Conservation (phyloP, 1,140 invertebrate species). For the Drosophila mojavensis region DNA sequence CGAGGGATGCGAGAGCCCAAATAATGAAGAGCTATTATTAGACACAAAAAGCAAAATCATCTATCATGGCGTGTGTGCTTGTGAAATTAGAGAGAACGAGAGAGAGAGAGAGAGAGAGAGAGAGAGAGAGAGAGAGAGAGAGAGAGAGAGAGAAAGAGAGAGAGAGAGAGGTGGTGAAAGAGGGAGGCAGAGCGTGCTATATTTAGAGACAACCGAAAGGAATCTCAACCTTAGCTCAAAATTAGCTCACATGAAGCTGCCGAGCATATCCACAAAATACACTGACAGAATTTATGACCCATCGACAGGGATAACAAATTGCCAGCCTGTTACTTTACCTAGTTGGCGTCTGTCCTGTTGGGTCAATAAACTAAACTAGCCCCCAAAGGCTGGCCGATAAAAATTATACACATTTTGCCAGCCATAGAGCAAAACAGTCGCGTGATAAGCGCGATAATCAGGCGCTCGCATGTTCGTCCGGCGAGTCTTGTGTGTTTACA, state of each 20-base stretch:
- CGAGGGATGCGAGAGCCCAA: not conserved
- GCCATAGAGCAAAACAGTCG: constrained; percentile 42
- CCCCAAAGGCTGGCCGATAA: constrained; percentile 59
- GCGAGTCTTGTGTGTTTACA: constrained; percentile 19
- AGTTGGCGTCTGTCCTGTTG: constrained; percentile 37
- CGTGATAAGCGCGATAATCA: constrained; percentile 73
- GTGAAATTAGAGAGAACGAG: not conserved
- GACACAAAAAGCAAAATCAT: constrained; percentile 54
- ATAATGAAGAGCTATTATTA: constrained; percentile 53
- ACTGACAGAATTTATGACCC: constrained; percentile 61
- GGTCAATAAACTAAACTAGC: constrained; percentile 73
- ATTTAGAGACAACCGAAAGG: constrained; percentile 44
- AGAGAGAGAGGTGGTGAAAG: not conserved
- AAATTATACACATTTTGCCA: constrained; percentile 54
- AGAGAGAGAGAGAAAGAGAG: not conserved
- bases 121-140: not conserved
- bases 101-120: not conserved
- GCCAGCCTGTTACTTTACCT: constrained; percentile 58
- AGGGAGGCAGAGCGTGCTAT: constrained; percentile 35
- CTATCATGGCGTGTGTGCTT: constrained; percentile 55
- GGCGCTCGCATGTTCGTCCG: constrained; percentile 19
- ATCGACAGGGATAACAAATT: constrained; percentile 60
- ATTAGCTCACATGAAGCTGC: constrained; percentile 65
- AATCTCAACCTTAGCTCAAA: constrained; percentile 65
- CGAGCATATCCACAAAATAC: constrained; percentile 33